Conservation (phyloP, 2,113 vertebrate species). For the Machaerirhynchus nigripectus region DNA sequence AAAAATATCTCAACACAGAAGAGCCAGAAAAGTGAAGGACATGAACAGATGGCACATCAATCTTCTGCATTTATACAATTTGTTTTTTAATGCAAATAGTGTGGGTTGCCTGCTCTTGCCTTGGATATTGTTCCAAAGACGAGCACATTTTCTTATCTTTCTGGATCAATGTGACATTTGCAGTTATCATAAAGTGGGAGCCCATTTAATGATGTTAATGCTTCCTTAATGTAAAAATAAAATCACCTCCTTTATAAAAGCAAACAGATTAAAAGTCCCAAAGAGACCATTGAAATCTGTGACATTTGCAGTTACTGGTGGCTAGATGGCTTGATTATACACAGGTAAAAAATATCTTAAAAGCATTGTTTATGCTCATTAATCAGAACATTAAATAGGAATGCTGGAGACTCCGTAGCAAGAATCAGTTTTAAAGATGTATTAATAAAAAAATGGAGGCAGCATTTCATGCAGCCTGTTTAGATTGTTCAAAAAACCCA, state of each 20-base stretch:
- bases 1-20: slow-evolving; percentile 86
- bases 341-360: slow-evolving; percentile 71
- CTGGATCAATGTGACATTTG: slow-evolving; percentile 88
- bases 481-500: slow-evolving; percentile 12
- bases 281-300: slow-evolving; percentile 79
- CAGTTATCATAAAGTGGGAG: slow-evolving; percentile 85
- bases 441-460: slow-evolving; percentile 56
- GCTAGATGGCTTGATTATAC: slow-evolving; percentile 74
- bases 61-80: slow-evolving; percentile 87
- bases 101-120: slow-evolving; percentile 83
- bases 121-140: slow-evolving; percentile 85
- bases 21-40: slow-evolving; percentile 84
- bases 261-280: slow-evolving; percentile 83
- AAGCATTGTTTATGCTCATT: slow-evolving; percentile 73
- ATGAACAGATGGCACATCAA: slow-evolving; percentile 86
- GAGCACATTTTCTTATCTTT: slow-evolving; percentile 86
- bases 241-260: slow-evolving; percentile 83
- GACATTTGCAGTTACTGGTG: slow-evolving; percentile 77
- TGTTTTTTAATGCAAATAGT: slow-evolving; percentile 89
- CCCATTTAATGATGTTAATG: slow-evolving; percentile 87
- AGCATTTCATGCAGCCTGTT: slow-evolving; percentile 8
- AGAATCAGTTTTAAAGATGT: slow-evolving; percentile 24
- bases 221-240: slow-evolving; percentile 86
- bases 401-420: slow-evolving; percentile 15
- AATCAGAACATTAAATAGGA: slow-evolving; percentile 70